Evolutionary conservation across 1,140 invertebrate species (phyloP), one percentile per base, ranked within the genome.

Genomic region (Alviniconcha marisindica): DNA sequence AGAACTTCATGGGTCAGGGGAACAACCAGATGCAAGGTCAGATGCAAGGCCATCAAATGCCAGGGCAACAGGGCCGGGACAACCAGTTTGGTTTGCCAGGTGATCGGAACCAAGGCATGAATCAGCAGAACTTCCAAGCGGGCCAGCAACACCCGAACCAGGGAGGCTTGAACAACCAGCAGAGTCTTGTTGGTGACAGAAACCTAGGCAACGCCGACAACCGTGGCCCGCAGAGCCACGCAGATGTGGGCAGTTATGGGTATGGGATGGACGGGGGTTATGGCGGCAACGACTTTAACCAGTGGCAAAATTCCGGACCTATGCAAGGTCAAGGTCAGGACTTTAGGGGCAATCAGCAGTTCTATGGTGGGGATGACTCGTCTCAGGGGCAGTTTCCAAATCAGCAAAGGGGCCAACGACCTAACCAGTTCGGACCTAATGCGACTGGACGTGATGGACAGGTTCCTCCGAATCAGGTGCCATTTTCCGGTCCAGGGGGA

Each of bases 281-380:
- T 31, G 31, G 51, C 28, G 78, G 60, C 33, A 80, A 80, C 56
- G 44, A 80, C 60, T 31, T 36, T 24, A 54, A 80, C 5, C 78
- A 63, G 60, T 80, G 78, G 78, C 78, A 76, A 18, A 54, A 54
- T 42, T 33, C 1, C 0, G 73, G 73, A 48, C 44, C 5, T 10
- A 48, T 48, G 44, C 73, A 66, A 80, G 78, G 78, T 24, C 78
- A 80, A 24, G 78, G 78, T n/a, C 54, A 69, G 36, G 56, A 66
- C 36, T n/a, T 38, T 42, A 18, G 40, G 1, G 10, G n/a, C 31
- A 80, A 44, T 38, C 56, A 66, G 38, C 78, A 80, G n/a, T 80
- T 60, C 28, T 44, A 21, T 42, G 60, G 60, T 63, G 60, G 78
- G 3, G 60, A 40, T 36, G 48, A 66, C 56, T 66, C 2, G 1